These are phyloP conservation scores for Microctonus brassicae DNA, from an alignment of 2,888 invertebrate species.

Conservation along the genomic window DNA sequence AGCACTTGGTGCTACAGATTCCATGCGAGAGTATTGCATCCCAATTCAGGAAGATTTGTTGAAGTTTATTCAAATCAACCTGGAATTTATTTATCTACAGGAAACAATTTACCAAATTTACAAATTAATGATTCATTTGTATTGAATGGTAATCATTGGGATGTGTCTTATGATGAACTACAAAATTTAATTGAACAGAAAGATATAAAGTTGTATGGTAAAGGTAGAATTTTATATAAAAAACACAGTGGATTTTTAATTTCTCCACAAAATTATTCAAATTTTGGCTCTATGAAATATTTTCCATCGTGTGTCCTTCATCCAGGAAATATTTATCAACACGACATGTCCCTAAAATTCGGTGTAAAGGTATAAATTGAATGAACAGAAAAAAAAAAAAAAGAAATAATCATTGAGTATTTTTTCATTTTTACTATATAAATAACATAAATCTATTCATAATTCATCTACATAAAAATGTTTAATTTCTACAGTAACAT, in stretches of 20 bases:
- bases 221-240: constrained; percentile 70
- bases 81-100: constrained; percentile 74
- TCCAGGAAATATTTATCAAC: constrained; percentile 68
- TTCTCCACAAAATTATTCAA: constrained; percentile 74
- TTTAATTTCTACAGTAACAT: constrained; percentile 14
- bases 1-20: constrained; percentile 57
- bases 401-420: background rate
- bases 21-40: constrained; percentile 67
- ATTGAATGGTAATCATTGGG: constrained; percentile 38
- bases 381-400: background rate
- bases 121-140: constrained; percentile 35
- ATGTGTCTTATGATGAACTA: background rate
- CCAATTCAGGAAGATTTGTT: constrained; percentile 69
- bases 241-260: constrained; percentile 72
- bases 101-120: constrained; percentile 68
- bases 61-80: constrained; percentile 74
- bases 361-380: constrained; percentile 44
- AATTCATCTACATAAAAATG: constrained; percentile 39
- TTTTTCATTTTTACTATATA: constrained; percentile 37
- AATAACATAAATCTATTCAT: constrained; percentile 41
- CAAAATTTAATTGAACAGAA: background rate
- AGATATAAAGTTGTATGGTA: constrained; percentile 51
- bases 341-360: constrained; percentile 70
- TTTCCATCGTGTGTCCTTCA: constrained; percentile 67
- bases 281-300: constrained; percentile 69